phyloP scores from a whole-genome alignment of 64 coral and sea anemone genomes.

The Dendrophyllia cribrosa region DNA sequence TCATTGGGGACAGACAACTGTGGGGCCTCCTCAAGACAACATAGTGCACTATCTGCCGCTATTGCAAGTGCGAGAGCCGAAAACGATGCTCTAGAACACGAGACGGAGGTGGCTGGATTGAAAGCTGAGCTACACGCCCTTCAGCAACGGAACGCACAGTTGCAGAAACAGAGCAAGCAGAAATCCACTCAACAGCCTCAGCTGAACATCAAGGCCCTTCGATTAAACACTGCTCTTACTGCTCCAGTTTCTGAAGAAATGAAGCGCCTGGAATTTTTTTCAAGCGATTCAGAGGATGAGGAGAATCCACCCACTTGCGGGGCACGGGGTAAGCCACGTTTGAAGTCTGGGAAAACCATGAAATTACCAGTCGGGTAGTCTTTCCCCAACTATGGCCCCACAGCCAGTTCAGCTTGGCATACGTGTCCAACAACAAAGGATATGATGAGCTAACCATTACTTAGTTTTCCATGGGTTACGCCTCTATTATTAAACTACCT shows the following conservation, averaged over 20 bases:
- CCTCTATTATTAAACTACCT: background rate
- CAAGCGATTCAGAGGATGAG: background rate
- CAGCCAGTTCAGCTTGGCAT: conserved; percentile 18
- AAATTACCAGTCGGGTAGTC: conserved; percentile 16
- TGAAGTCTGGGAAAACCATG: conserved; percentile 1
- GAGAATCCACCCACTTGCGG: conserved; percentile 10
- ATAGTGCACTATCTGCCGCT: background rate
- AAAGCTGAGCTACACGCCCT: background rate
- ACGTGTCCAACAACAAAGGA: conserved; percentile 15
- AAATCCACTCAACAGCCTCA: too few relatives aligned
- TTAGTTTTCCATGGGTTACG: background rate
- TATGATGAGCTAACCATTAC: conserved; percentile 6
- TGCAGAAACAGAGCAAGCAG: background rate
- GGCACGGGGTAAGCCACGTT: conserved; percentile 13
- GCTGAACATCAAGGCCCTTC: background rate
- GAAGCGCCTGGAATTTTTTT: conserved; percentile 1
- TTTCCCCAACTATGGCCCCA: conserved; percentile 7
- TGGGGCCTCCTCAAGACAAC: background rate
- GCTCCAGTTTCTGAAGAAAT: background rate
- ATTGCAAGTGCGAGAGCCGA: background rate
- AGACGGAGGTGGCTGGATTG: too few relatives aligned
- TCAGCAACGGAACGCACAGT: background rate
- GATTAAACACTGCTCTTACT: background rate
- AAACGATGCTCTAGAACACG: background rate
- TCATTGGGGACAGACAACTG: background rate